Conservation (phyloP, 2,797 vertebrate genomes). For the Halcyon smyrnensis region DNA sequence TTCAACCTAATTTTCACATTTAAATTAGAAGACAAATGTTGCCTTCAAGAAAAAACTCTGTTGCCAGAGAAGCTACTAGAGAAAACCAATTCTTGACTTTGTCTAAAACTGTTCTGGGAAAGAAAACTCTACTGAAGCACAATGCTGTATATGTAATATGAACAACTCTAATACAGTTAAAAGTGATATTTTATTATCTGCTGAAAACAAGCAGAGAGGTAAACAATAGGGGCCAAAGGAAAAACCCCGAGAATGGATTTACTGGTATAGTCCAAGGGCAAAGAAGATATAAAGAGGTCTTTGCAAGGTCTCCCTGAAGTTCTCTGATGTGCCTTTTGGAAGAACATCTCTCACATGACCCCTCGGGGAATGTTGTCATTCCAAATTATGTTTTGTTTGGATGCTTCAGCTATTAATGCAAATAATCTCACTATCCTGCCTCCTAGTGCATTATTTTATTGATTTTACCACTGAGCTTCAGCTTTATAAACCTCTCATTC, state of each 20-base stretch:
- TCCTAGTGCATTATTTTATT: background rate
- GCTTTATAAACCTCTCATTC: background rate
- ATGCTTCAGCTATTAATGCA: background rate
- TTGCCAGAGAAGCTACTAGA: background rate
- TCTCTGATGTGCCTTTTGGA: background rate
- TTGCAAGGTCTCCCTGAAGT: background rate
- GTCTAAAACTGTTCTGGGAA: background rate
- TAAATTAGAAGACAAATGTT: slow-evolving; percentile 3
- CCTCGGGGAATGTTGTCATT: background rate
- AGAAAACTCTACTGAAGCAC: background rate
- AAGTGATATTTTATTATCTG: background rate
- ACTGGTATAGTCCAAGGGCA: background rate
- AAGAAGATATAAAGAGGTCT: background rate
- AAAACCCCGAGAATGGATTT: background rate
- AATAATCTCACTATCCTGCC: background rate
- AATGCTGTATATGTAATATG: background rate
- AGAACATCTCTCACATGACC: background rate
- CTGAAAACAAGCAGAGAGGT: background rate
- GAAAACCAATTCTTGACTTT: background rate
- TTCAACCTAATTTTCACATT: slow-evolving; percentile 3
- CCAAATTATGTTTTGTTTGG: background rate
- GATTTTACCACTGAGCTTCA: background rate
- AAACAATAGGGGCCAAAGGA: background rate
- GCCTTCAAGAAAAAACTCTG: background rate
- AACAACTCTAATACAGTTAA: background rate